A percentile compares a stretch with the other conserved stretches of the same genome.
Evolutionary conservation across 2,113 vertebrate species (phyloP).

Genomic region (Siniperca knerii): DNA sequence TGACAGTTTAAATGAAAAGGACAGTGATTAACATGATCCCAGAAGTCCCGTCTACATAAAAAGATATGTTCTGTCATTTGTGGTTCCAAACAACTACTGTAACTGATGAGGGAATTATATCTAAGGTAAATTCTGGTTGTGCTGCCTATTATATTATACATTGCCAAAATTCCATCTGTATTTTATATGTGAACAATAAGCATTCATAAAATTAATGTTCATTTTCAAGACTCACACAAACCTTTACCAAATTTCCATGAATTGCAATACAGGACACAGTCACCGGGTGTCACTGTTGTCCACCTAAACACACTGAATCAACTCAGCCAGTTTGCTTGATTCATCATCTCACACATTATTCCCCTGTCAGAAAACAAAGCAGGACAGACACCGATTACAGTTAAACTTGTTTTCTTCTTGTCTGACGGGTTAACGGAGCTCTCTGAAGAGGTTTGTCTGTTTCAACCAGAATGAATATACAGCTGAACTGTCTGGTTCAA

Average conservation of each 20-base stretch:
- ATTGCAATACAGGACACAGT: neutral
- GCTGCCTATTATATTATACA: neutral
- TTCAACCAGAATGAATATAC: neutral
- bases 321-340: too few species aligned
- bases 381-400: neutral
- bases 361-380: neutral
- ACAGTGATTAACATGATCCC: too few species aligned
- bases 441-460: neutral
- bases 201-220: neutral
- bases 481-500: neutral
- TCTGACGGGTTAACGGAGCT: neutral
- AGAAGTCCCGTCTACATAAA: neutral
- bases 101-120: neutral
- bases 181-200: too few species aligned
- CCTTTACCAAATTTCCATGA: neutral
- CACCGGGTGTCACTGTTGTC: slow-evolving; percentile 48
- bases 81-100: neutral
- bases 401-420: neutral
- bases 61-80: neutral
- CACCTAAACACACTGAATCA: neutral
- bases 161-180: neutral
- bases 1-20: too few species aligned
- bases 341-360: neutral
- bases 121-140: neutral
- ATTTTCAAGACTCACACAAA: neutral